A percentile compares a stretch with the other conserved stretches of the same genome.
Evolutionary conservation across 2,113 vertebrate species (phyloP).

Genomic region (Barbus barbus): DNA sequence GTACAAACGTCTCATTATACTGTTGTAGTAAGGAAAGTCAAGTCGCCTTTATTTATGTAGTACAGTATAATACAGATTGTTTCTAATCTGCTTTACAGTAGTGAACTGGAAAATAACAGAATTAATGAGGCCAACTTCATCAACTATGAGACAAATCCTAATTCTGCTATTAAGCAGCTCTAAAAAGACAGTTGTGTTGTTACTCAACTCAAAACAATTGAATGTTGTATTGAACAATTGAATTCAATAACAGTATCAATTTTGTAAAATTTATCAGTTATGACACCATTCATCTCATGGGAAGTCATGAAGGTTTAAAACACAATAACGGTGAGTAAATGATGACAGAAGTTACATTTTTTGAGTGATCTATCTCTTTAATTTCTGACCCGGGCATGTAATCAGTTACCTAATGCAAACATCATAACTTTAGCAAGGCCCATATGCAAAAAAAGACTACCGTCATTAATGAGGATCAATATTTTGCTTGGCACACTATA

Average conservation of each 20-base stretch:
- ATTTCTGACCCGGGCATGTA: not conserved
- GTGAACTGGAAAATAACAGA: too few species aligned
- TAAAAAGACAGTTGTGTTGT: too few species aligned
- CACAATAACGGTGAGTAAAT: too few species aligned
- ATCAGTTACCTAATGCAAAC: not conserved
- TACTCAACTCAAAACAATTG: not conserved
- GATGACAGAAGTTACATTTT: not conserved
- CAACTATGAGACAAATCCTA: too few species aligned
- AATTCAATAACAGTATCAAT: not conserved
- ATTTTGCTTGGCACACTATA: not conserved
- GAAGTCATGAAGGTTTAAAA: too few species aligned
- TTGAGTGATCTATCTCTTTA: not conserved
- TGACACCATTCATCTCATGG: too few species aligned
- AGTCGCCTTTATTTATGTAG: too few species aligned
- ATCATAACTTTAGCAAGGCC: not conserved
- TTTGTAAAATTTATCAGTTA: not conserved
- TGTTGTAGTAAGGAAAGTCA: too few species aligned
- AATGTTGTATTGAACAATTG: not conserved
- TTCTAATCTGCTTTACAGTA: too few species aligned
- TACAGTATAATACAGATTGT: too few species aligned
- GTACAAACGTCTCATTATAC: not conserved
- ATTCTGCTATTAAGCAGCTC: too few species aligned
- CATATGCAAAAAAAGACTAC: not conserved
- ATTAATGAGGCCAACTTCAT: too few species aligned
- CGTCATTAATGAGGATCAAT: not conserved